Evolutionary conservation across 2,113 vertebrate species (phyloP), one percentile per base, ranked within the genome.

Genomic region (Andinoacara biseriatus): DNA sequence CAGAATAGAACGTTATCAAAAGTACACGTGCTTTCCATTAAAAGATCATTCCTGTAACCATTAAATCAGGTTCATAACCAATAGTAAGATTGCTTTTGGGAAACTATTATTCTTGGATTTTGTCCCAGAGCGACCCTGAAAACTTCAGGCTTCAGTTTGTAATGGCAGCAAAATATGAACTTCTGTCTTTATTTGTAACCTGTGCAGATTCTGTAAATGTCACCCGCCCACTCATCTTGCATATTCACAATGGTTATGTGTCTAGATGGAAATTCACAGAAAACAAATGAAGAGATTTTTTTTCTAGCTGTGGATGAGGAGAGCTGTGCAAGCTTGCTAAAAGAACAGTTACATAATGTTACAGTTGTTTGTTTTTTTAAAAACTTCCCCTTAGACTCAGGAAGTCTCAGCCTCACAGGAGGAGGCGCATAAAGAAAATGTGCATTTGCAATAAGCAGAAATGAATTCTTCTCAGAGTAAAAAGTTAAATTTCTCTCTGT

Each of bases 321-420:
- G 33, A 81, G 52, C n/a, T 58, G 67, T 78, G 54, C 33, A 38
- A 18, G 46, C 80, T 77, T 52, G 46, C 80, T 65, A 26, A 81
- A 87, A 75, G 24, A 59, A 58, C 29, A 82, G 60, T 57, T 69
- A 78, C 20, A 65, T 74, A 82, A 84, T 18, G 18, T 46, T 17
- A 22, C 58, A 40, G 58, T 78, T 54, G 5, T 49, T 26, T 18
- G 52, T 76, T 24, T 46, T 79, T 76, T 14, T 67, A 15, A 67
- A 14, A 62, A 56, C 74, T 58, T 76, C 14, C 29, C 35, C 49
- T 74, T 29, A 46, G 62, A 56, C 67, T 9, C n/a, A 31, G 14
- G 78, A 82, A 82, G 72, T 69, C 11, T 82, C 15, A 17, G n/a
- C 54, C 61, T 84, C 10, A 2, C 63, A 61, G 62, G 65, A 85